Evolutionary conservation across 2,113 vertebrate genomes (phyloP).

Genomic region (Neomonachus schauinslandi): DNA sequence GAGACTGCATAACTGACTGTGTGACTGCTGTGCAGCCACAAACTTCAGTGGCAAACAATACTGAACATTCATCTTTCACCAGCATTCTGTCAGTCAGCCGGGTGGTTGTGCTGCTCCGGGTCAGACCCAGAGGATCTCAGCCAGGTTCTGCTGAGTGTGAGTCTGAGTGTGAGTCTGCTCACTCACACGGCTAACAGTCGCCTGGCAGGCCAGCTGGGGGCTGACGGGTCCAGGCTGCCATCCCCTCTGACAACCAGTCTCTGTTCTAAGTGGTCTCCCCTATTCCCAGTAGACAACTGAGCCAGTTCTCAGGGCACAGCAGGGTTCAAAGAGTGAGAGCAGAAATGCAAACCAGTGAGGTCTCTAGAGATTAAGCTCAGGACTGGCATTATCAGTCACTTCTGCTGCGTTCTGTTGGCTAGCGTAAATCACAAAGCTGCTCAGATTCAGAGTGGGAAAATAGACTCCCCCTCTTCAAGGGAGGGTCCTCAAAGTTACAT

Average conservation of each 20-base stretch:
- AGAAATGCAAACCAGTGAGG: background rate
- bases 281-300: background rate
- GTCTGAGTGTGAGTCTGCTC: background rate
- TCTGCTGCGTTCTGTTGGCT: background rate
- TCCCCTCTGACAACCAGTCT: background rate
- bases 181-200: background rate
- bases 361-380: background rate
- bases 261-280: background rate
- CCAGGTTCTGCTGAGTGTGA: no score
- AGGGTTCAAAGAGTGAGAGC: background rate
- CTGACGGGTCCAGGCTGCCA: background rate
- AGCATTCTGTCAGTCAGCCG: background rate
- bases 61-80: background rate
- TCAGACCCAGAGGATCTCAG: background rate
- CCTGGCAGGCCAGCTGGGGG: no score
- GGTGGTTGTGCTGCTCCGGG: background rate
- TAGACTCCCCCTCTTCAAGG: background rate
- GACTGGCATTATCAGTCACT: accelerated
- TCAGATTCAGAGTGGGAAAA: background rate
- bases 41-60: background rate
- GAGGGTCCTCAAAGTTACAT: background rate
- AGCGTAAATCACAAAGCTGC: background rate
- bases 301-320: background rate
- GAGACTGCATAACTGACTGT: no score
- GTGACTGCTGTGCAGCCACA: background rate